phyloP scores from a whole-genome alignment of 2,113 vertebrate genomes.

The Nothobranchius furzeri region DNA sequence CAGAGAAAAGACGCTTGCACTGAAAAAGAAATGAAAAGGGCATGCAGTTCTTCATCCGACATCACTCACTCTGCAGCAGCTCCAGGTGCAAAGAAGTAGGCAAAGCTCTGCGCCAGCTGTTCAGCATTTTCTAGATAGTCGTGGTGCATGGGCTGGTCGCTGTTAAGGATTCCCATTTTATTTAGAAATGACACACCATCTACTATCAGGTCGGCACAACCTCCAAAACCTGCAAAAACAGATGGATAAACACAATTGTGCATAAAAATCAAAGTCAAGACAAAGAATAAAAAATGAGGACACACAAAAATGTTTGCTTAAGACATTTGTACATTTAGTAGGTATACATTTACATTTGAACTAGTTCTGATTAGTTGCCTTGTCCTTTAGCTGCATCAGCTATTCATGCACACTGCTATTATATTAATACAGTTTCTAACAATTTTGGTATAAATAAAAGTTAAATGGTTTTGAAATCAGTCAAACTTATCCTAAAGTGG shows the following conservation, averaged over 20 bases:
- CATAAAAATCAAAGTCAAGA: not conserved
- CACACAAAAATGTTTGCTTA: not conserved
- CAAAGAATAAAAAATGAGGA: not conserved
- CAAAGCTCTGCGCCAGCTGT: slow-evolving; percentile 84
- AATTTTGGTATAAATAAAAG: not conserved
- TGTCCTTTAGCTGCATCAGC: not conserved
- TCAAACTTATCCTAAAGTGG: not conserved
- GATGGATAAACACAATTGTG: not conserved
- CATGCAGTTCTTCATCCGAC: not conserved
- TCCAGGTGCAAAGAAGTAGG: slow-evolving; percentile 84
- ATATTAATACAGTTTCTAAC: not conserved
- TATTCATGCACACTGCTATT: not conserved
- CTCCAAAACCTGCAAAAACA: slow-evolving; percentile 79
- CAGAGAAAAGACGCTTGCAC: not conserved
- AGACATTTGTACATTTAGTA: not conserved
- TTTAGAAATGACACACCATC: slow-evolving; percentile 80
- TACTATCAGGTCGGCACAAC: slow-evolving; percentile 84
- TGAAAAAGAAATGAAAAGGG: not conserved
- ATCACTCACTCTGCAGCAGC: slow-evolving; percentile 85
- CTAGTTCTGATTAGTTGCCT: not conserved
- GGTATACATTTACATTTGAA: not conserved
- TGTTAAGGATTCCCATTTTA: slow-evolving; percentile 75
- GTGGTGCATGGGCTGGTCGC: slow-evolving; percentile 78
- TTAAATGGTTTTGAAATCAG: not conserved
- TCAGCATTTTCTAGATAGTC: slow-evolving; percentile 78